A percentile compares a stretch with the other conserved stretches of the same genome.
Conservation (phyloP, 2,888 invertebrate genomes). For the Automeris io region DNA sequence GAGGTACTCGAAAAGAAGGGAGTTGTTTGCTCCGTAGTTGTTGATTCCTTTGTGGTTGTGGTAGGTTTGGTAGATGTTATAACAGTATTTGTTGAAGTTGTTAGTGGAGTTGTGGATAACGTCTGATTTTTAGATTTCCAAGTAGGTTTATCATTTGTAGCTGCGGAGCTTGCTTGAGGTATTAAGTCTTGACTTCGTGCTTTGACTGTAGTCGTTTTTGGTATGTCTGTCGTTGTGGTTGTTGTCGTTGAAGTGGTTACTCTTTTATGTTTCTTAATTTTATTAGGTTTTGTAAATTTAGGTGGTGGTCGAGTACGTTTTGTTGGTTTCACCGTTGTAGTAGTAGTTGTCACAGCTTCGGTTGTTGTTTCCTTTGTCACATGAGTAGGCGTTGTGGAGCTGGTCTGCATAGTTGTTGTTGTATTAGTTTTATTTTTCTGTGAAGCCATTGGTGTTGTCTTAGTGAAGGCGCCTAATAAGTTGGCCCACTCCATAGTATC, state of each 20-base stretch:
- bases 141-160: slow-evolving; percentile 24
- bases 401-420: slow-evolving; percentile 26
- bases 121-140: slow-evolving; percentile 20
- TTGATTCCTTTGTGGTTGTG: slow-evolving; percentile 21
- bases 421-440: slow-evolving; percentile 29
- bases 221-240: slow-evolving; percentile 30
- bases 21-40: slow-evolving; percentile 18
- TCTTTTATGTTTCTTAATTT: slow-evolving; percentile 59
- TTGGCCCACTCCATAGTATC: slow-evolving; percentile 52
- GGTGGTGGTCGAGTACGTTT: slow-evolving; percentile 62
- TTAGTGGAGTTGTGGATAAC: slow-evolving; percentile 17
- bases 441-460: slow-evolving; percentile 59
- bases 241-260: slow-evolving; percentile 45
- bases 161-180: slow-evolving; percentile 53
- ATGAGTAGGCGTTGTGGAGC: slow-evolving; percentile 24
- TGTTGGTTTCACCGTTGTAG: slow-evolving; percentile 37
- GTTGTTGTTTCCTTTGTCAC: slow-evolving; percentile 15
- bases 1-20: slow-evolving; percentile 10
- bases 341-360: slow-evolving; percentile 19
- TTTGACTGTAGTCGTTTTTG: slow-evolving; percentile 29
- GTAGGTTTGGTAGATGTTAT: slow-evolving; percentile 24
- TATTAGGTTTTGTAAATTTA: slow-evolving; percentile 48
- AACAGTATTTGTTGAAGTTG: slow-evolving; percentile 20
- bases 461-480: slow-evolving; percentile 52
- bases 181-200: slow-evolving; percentile 46